Base-by-base conservation (phyloP, 1,140 invertebrate genomes). In the Anoplophora glabripennis region DNA sequence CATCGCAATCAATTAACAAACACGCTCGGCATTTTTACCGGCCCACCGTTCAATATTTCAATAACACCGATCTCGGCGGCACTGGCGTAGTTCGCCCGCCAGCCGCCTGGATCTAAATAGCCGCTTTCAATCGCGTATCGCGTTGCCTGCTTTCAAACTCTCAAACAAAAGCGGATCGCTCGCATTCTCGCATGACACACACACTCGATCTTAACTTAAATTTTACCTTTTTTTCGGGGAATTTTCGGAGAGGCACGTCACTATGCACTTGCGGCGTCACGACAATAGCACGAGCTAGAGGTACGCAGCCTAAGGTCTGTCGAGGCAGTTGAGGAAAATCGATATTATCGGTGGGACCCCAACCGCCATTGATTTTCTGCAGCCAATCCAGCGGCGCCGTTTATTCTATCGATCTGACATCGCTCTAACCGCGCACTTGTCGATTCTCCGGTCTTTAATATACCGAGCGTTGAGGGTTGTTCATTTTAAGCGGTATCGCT, bases 401-500 rank as follows among this genome's bases (percentile, higher is more conserved):
- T 72, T 74, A 75, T 75, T 66, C 21, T 72, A 75, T 75, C 70
- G 74, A 75, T 65, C 73, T 71, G 71, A 66, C 73, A 67, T 64
- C 65, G 67, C 61, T 71, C 63, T 53, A 66, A 47, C 51, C 33
- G 59, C 59, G 54, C 45, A 57, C 40, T 12, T 15, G 38, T 65
- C 63, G 63, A 64, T 64, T 57, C 35, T 33, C 41, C 52, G 48
- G 59, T 28, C 21, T 28, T 28, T 28, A 28, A 40, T 40, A 40
- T 40, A 40, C 51, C 36, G 18, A 10, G 47, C 41, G 34, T n/a
- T 14, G 37, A n/a, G 14, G 8, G 21, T 5, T 28, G 21, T 28
- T 5, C 5, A 28, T 28, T 3, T 2, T 28, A 3, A 28, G 5
- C 21, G 21, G 21, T 28, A 28, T 28, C 21, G 21, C 21, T 5